Percentiles rank a stretch among this genome's conserved stretches.
These are phyloP conservation scores for Cheilinus undulatus DNA, from an alignment of 2,113 vertebrate species.

Conservation along the genomic window DNA sequence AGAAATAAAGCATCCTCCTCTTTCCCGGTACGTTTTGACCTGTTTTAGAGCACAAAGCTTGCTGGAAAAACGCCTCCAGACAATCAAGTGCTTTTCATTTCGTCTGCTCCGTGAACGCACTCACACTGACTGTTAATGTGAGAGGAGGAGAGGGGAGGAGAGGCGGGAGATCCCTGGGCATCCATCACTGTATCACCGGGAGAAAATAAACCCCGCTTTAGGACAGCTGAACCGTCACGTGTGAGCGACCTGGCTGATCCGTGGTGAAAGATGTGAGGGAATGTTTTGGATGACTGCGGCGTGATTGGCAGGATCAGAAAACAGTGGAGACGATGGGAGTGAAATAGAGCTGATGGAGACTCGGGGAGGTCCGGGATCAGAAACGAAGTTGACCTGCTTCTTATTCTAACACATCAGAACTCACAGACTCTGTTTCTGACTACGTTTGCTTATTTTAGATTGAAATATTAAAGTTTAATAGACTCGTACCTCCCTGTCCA, in stretches of 20 bases:
- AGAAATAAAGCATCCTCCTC: slow-evolving; percentile 43
- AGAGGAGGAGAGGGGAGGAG: not conserved
- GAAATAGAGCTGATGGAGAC: slow-evolving; percentile 24
- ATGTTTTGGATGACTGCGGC: not conserved
- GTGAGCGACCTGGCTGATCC: slow-evolving; percentile 26
- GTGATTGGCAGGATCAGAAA: slow-evolving; percentile 39
- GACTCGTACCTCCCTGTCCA: too few relatives aligned
- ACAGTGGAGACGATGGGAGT: slow-evolving; percentile 5
- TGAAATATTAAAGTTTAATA: too few relatives aligned
- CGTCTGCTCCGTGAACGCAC: slow-evolving; percentile 34
- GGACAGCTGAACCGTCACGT: slow-evolving; percentile 38
- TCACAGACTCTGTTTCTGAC: too few relatives aligned
- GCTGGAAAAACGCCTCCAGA: slow-evolving; percentile 71
- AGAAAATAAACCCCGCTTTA: slow-evolving; percentile 16
- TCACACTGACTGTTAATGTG: slow-evolving; percentile 37
- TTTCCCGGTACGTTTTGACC: slow-evolving; percentile 60
- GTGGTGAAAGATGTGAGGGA: slow-evolving; percentile 17
- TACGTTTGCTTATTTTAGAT: too few relatives aligned
- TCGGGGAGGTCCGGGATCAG: too few relatives aligned
- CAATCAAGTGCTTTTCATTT: slow-evolving; percentile 61
- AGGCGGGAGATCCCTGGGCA: slow-evolving; percentile 12
- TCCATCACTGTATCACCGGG: slow-evolving; percentile 13
- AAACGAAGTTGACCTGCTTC: too few relatives aligned
- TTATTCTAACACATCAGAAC: too few relatives aligned
- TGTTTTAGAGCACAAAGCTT: slow-evolving; percentile 51